phyloP scores from a whole-genome alignment of 2,113 vertebrate genomes.

The Lagopus leucura region DNA sequence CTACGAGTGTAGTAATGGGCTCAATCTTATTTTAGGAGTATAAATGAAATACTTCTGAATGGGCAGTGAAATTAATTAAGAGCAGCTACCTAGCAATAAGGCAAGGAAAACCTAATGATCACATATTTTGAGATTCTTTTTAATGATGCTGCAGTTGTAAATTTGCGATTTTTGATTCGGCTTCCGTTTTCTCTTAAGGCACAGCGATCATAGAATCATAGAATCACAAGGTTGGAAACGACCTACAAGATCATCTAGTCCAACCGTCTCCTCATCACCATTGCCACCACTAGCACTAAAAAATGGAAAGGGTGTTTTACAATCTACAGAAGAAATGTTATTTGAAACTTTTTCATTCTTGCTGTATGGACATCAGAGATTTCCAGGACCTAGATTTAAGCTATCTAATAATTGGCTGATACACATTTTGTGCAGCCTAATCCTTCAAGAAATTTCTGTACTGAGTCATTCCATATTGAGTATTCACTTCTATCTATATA shows the following conservation, averaged over 20 bases:
- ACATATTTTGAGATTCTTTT: background rate
- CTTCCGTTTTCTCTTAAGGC: background rate
- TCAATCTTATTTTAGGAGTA: background rate
- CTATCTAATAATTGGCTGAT: background rate
- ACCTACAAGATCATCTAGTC: too few species aligned
- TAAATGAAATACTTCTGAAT: background rate
- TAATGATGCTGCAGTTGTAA: background rate
- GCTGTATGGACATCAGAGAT: background rate
- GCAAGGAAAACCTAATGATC: background rate
- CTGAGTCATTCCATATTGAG: background rate
- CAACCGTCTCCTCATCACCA: too few species aligned
- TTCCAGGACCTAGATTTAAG: background rate
- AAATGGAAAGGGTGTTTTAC: background rate
- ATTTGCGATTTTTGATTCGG: background rate
- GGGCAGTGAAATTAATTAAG: background rate
- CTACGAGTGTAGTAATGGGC: background rate
- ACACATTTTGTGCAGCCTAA: background rate
- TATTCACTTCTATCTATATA: background rate
- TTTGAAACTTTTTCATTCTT: background rate
- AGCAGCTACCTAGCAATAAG: background rate
- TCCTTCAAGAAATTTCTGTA: background rate
- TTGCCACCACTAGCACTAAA: too few species aligned
- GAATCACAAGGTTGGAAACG: too few species aligned
- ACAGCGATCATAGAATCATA: background rate
- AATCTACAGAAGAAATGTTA: background rate